Percentiles rank a stretch among this genome's conserved stretches.
These are phyloP conservation scores for Siniperca scherzeri DNA, from an alignment of 2,797 vertebrate genomes.

Conservation along the genomic window DNA sequence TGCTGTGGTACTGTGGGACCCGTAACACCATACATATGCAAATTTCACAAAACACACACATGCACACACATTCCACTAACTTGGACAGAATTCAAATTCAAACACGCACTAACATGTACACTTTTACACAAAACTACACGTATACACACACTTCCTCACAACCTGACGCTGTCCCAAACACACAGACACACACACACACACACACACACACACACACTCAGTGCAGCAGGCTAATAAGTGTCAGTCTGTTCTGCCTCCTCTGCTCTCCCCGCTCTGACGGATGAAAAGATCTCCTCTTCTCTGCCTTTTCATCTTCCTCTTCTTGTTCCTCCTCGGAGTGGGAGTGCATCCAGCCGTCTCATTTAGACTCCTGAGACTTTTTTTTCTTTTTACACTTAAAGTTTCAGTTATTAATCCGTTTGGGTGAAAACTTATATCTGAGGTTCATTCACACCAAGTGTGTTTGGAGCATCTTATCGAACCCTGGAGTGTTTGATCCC, in stretches of 20 bases:
- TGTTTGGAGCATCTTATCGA: neutral
- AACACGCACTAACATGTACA: neutral
- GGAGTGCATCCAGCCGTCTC: slow-evolving; percentile 32
- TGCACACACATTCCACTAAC: neutral
- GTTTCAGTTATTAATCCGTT: slow-evolving; percentile 40
- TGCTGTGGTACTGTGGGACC: neutral
- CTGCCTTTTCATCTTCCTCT: slow-evolving; percentile 44
- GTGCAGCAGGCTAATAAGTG: slow-evolving; percentile 39
- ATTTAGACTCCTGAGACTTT: slow-evolving; percentile 38
- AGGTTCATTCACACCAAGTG: neutral
- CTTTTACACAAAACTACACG: neutral
- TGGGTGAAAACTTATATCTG: slow-evolving; percentile 8
- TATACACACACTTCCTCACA: neutral
- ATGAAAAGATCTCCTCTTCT: slow-evolving; percentile 38
- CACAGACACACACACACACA: neutral
- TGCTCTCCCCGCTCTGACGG: slow-evolving; percentile 27
- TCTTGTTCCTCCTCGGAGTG: slow-evolving; percentile 32
- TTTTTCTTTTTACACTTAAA: slow-evolving; percentile 13
- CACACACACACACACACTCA: slow-evolving; percentile 11
- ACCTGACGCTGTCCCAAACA: neutral
- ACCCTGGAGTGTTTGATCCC: slow-evolving; percentile 10
- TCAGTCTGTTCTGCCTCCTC: slow-evolving; percentile 15
- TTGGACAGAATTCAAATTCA: neutral
- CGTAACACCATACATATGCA: neutral
- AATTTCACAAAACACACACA: neutral